Evolutionary conservation across 2,113 vertebrate genomes (phyloP), one percentile per base, ranked within the genome.

Genomic region (Catagonus wagneri): DNA sequence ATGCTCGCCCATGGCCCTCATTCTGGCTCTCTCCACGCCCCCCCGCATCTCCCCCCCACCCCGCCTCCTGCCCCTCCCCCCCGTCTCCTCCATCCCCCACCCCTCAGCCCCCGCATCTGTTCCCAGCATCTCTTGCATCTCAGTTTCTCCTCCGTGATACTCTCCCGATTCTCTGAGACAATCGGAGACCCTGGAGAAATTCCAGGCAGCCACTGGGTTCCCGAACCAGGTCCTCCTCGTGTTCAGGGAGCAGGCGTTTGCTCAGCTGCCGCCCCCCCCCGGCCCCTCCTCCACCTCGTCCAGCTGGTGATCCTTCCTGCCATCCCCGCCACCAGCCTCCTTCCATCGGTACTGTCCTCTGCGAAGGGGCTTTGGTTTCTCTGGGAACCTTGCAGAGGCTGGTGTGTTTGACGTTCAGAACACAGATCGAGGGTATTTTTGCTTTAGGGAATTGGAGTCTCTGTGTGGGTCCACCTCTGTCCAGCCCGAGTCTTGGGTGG

Each of bases 401-500:
- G 20, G 1, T 6, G 1, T 32, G 11, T 50, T 36, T 23, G 36
- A 4, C 3, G 32, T 60, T 87, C 32, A 39, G 75, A 61, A 25
- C 52, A 83, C 17, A 50, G 1, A 5, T 9, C 34, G 8, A 13
- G 14, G 12, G 32, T 19, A 16, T 13, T 25, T 27, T 0, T 1
- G 60, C 32, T 44, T 68, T 7, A 34, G 19, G 34, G 4, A 20
- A 7, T 16, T 66, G 6, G 5, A 10, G 14, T 52, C 25, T 75
- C 0, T 9, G 6, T 23, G 14, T 25, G 50, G 23, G 1, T 2
- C 2, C 0, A 4, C 4, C 23, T 12, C 32, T 6, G 6, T 14
- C 6, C 3, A 19, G 16, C 44, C 63, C 13, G 76, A 13, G 2
- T 17, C 52, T 16, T 2, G 9, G 14, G 6, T 27, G 22, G 11